Conservation (phyloP, 2,113 vertebrate genomes). For the Laticauda laticaudata region DNA sequence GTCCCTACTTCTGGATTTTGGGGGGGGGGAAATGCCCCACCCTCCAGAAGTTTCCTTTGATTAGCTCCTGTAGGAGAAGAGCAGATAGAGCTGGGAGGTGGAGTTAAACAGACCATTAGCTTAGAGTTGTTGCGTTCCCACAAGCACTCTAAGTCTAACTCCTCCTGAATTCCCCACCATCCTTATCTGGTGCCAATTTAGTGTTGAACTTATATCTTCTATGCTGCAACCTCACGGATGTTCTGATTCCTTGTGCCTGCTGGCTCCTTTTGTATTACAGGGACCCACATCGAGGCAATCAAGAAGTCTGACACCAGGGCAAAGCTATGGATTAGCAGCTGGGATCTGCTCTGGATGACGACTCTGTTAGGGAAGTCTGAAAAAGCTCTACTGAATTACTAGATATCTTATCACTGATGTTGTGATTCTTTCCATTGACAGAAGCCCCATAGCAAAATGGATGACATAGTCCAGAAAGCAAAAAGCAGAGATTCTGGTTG, state of each 20-base stretch:
- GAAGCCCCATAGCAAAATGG: too few species aligned
- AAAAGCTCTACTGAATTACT: not conserved
- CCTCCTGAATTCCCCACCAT: not conserved
- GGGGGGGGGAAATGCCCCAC: not conserved
- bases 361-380: not conserved
- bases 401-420: fast-evolving
- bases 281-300: not conserved
- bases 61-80: not conserved
- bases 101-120: not conserved
- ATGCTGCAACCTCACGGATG: not conserved
- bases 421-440: not conserved
- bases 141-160: not conserved
- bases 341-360: not conserved
- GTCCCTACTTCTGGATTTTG: not conserved
- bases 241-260: not conserved
- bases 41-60: not conserved
- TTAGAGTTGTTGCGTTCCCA: not conserved
- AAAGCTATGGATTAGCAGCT: not conserved
- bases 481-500: not conserved
- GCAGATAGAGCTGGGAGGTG: not conserved
- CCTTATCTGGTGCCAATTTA: not conserved
- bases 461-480: too few species aligned
- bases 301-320: not conserved
- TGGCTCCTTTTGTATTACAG: fast-evolving
- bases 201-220: not conserved